Percentiles rank a stretch among this genome's conserved stretches.
Conservation (phyloP, 2,888 invertebrate genomes). For the Acrobasis consociella region DNA sequence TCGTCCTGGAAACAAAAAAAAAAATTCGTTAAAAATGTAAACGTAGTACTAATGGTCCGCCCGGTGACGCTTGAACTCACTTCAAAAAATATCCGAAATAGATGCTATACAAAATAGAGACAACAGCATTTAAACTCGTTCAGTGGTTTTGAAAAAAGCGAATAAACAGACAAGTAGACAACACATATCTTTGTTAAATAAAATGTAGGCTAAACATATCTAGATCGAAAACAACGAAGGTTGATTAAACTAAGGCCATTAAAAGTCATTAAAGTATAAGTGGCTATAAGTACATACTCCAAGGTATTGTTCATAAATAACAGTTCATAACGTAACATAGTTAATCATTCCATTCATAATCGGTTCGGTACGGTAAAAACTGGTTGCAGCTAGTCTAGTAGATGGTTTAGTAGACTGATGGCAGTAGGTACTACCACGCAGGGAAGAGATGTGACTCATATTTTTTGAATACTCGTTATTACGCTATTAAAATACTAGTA, state of each 20-base stretch:
- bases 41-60: too few species aligned
- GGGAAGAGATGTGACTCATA: background rate
- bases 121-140: too few species aligned
- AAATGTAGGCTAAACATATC: too few species aligned
- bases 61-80: too few species aligned
- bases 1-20: conserved; percentile 52
- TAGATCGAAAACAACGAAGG: background rate
- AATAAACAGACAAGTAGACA: too few species aligned
- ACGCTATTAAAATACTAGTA: conserved; percentile 2
- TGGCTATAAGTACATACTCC: conserved; percentile 11
- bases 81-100: too few species aligned
- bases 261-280: conserved; percentile 16
- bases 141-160: too few species aligned
- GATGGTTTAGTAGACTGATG: background rate
- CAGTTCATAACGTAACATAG: conserved; percentile 3
- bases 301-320: conserved; percentile 13
- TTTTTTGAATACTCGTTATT: background rate
- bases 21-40: conserved; percentile 1
- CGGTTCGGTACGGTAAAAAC: conserved; percentile 8
- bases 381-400: conserved; percentile 6
- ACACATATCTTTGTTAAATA: too few species aligned
- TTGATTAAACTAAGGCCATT: conserved; percentile 6
- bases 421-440: background rate
- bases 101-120: too few species aligned
- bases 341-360: conserved; percentile 11